These are phyloP conservation scores for Sepiola atlantica DNA, from an alignment of 2,888 invertebrate genomes.

Conservation along the genomic window DNA sequence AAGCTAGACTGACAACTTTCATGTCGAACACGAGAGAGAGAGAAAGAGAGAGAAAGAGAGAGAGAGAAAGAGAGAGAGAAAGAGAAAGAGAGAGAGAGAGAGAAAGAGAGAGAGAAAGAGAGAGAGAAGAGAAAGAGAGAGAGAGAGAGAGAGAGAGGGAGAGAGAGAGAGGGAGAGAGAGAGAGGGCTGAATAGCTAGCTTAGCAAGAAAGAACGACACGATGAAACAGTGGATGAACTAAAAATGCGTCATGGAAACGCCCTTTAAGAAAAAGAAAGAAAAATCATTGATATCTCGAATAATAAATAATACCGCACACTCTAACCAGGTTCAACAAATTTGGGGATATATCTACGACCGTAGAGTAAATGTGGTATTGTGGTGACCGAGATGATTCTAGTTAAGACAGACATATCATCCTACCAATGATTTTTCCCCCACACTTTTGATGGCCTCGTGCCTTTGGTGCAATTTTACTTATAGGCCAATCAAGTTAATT, in stretches of 20 bases:
- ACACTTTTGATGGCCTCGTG: no score
- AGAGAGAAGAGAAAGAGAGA: no score
- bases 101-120: background rate
- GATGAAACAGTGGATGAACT: background rate
- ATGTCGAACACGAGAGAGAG: background rate
- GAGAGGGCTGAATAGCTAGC: background rate
- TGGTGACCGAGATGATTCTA: no score
- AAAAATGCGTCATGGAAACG: background rate
- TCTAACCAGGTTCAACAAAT: no score
- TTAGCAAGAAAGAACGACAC: background rate
- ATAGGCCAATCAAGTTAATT: no score
- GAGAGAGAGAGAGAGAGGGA: background rate
- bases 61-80: background rate
- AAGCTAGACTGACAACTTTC: slow-evolving; percentile 19
- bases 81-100: background rate
- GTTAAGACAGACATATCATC: no score
- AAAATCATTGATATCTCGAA: no score
- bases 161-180: background rate
- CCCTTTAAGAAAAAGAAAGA: background rate
- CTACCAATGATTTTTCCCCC: no score
- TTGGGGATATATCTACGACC: no score
- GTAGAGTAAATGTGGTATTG: no score
- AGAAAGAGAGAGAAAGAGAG: background rate
- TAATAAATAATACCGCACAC: no score
- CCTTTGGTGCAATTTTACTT: no score